phyloP scores from a whole-genome alignment of 2,113 vertebrate genomes.

The Poecilia latipinna region DNA sequence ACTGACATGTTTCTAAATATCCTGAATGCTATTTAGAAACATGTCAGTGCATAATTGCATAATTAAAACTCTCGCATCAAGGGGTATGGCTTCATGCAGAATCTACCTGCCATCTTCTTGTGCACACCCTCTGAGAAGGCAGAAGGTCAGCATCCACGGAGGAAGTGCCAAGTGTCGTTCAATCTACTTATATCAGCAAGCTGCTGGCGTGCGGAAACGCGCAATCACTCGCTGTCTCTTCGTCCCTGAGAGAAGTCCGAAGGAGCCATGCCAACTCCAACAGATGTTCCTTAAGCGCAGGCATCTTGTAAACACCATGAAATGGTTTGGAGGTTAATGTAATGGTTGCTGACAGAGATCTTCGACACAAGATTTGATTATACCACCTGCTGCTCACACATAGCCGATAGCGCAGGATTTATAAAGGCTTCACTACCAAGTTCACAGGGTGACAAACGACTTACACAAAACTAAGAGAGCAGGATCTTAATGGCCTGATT shows the following conservation, averaged over 20 bases:
- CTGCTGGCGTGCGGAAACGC: slow-evolving; percentile 48
- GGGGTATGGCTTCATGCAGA: slow-evolving; percentile 12
- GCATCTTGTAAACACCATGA: slow-evolving; percentile 78
- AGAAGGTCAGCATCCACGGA: slow-evolving; percentile 41
- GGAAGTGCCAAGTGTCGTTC: slow-evolving; percentile 59
- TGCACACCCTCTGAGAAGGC: slow-evolving; percentile 44
- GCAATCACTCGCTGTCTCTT: slow-evolving; percentile 65
- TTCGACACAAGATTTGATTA: slow-evolving; percentile 58
- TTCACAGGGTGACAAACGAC: background rate
- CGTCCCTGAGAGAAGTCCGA: slow-evolving; percentile 60
- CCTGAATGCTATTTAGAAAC: background rate
- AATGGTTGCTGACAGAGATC: slow-evolving; percentile 57
- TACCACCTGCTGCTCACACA: slow-evolving; percentile 60
- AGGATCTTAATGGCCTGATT: background rate
- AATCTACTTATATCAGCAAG: slow-evolving; percentile 50
- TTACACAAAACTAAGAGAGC: background rate
- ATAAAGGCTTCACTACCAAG: background rate
- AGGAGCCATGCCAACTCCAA: slow-evolving; percentile 68
- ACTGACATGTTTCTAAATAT: background rate
- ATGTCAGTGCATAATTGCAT: too few species aligned
- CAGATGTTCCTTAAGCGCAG: slow-evolving; percentile 77
- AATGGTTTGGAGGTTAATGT: slow-evolving; percentile 71
- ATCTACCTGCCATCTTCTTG: slow-evolving; percentile 21
- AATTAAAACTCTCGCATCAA: background rate
- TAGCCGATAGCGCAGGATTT: background rate